These are phyloP conservation scores for Malurus cyaneus DNA, from an alignment of 2,113 vertebrate genomes.

Conservation along the genomic window DNA sequence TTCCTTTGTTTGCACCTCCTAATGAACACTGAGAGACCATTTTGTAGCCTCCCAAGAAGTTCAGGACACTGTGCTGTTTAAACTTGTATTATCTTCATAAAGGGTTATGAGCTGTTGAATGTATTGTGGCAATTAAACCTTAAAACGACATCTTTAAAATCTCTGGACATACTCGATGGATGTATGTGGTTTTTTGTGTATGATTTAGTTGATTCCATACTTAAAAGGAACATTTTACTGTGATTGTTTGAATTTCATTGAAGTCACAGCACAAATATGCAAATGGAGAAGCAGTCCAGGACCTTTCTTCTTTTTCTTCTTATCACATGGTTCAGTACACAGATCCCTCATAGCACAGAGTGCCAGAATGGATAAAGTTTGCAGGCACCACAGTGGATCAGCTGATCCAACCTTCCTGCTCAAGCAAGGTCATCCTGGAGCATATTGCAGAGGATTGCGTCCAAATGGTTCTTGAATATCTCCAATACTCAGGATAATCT, in stretches of 20 bases:
- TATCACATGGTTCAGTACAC: background rate
- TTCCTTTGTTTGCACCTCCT: background rate
- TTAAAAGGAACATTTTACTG: background rate
- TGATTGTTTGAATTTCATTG: background rate
- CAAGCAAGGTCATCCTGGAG: background rate
- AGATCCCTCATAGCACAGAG: background rate
- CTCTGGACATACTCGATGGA: background rate
- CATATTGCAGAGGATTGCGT: background rate
- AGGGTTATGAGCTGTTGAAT: slow-evolving; percentile 1
- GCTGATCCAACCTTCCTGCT: background rate
- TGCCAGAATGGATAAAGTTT: background rate
- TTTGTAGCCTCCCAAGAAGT: background rate
- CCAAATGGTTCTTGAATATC: background rate
- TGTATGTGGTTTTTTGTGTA: background rate
- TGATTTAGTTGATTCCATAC: background rate
- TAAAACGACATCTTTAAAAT: background rate
- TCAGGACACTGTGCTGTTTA: background rate
- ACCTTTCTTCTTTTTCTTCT: background rate
- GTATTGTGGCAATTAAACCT: background rate
- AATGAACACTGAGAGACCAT: background rate
- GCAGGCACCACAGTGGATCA: background rate
- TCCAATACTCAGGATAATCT: too few relatives aligned
- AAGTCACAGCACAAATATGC: background rate
- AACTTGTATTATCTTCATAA: slow-evolving; percentile 17
- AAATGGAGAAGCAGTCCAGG: background rate